Conservation (phyloP, 2,888 invertebrate genomes). For the Agonum fuliginosum region DNA sequence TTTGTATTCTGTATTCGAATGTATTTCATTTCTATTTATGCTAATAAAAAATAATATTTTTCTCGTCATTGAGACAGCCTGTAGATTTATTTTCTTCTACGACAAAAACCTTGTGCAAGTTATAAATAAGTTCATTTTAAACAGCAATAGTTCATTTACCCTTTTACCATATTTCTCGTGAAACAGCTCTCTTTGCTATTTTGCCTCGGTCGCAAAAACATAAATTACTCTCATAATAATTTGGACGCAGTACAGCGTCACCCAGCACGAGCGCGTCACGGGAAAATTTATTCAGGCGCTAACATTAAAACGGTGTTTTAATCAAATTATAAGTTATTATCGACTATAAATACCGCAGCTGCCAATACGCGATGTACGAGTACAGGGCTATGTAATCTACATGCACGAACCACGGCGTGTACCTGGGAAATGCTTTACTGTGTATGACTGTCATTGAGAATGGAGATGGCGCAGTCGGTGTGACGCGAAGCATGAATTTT, state of each 20-base stretch:
- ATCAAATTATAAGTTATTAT: slow-evolving; percentile 58
- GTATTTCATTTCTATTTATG: no score
- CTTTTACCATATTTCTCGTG: no score
- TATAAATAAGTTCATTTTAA: no score
- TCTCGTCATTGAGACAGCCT: no score
- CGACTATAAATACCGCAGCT: slow-evolving; percentile 29
- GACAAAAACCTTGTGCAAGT: no score
- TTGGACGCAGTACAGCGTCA: slow-evolving; percentile 33
- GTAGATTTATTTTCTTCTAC: no score
- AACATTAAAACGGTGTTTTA: slow-evolving; percentile 54
- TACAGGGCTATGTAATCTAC: slow-evolving; percentile 12
- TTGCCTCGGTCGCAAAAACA: slow-evolving; percentile 54
- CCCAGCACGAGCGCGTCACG: not conserved
- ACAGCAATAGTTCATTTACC: no score
- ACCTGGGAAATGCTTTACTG: not conserved
- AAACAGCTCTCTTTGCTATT: no score
- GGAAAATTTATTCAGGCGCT: slow-evolving; percentile 45
- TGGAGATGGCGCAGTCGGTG: not conserved
- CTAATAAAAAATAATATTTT: no score
- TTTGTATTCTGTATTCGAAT: no score
- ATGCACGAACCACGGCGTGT: not conserved
- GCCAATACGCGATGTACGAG: slow-evolving; percentile 7
- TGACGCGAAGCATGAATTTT: no score
- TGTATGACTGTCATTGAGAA: not conserved
- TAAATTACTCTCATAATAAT: slow-evolving; percentile 53